Conservation (phyloP, 2,113 vertebrate genomes). For the Pristiophorus japonicus region DNA sequence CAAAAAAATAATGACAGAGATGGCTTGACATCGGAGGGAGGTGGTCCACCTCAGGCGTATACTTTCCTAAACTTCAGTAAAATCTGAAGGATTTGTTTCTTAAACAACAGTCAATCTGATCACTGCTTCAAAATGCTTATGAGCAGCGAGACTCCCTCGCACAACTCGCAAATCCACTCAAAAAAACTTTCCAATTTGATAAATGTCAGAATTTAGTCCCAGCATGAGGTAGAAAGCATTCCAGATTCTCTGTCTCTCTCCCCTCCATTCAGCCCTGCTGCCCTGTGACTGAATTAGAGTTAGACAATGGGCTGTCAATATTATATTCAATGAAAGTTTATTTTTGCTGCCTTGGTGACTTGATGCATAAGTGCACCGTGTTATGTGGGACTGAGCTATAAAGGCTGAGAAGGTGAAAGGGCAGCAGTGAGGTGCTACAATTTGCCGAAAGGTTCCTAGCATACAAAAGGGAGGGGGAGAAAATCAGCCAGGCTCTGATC, state of each 20-base stretch:
- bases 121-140: background rate
- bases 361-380: no score
- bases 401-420: no score
- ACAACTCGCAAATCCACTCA: background rate
- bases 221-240: background rate
- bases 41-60: background rate
- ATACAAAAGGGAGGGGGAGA: no score
- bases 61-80: background rate
- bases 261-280: background rate
- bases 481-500: no score
- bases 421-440: no score
- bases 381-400: no score
- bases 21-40: background rate
- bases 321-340: no score
- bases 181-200: background rate
- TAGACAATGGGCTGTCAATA: background rate
- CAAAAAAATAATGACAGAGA: background rate
- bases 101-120: background rate
- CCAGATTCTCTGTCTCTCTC: background rate
- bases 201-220: background rate
- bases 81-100: background rate
- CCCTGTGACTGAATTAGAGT: background rate
- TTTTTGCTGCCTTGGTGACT: no score
- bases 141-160: background rate
- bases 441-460: no score